Base-by-base conservation (phyloP, 2,888 invertebrate genomes). In the Alloscopus bannaensis region DNA sequence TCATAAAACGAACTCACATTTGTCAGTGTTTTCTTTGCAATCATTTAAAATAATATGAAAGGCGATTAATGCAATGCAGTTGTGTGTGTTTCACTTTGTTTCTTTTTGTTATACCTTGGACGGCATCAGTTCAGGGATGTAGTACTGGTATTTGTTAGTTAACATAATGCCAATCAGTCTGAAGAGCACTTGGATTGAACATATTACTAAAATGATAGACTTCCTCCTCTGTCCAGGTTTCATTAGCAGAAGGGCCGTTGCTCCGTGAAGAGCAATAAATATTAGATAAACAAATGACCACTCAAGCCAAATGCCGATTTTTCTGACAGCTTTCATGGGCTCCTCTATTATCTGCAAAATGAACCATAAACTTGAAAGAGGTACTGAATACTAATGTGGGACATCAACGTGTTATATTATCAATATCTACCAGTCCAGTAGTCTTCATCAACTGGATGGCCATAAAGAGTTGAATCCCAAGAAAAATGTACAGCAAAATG, bases 211-310 rank as follows among this genome's bases (percentile, higher is more conserved):
- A 45, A 84, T 80, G 8, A 77, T 65, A 16, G 57, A 40, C 65
- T 82, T 82, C n/a, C 81, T 50, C n/a, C 81, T 45, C 31, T 60
- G 65, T 1, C 81, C 66, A 13, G 55, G 22, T 24, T 81, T 82
- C 84, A 84, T 84, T 16, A 84, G 36, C n/a, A 75, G 40, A 3
- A 82, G 45, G 0, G 82, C 84, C 0, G 81, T 75, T 2, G 79
- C 62, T 1, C 81, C 76, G 20, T 84, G 82, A 18, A 84, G 80
- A 11, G 80, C 29, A 20, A 82, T 71, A 59, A 79, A 78, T 0
- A 84, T n/a, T 18, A 82, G 31, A 40, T 78, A 84, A 8, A 84
- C 82, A 16, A 81, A 79, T 11, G 82, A 82, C 84, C 84, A 84
- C 26, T 84, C 84, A 40, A 81, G 28, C 84, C 84, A 84, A 40